Evolutionary conservation across 2,888 invertebrate species (phyloP).

Genomic region (Trimorus sp.): DNA sequence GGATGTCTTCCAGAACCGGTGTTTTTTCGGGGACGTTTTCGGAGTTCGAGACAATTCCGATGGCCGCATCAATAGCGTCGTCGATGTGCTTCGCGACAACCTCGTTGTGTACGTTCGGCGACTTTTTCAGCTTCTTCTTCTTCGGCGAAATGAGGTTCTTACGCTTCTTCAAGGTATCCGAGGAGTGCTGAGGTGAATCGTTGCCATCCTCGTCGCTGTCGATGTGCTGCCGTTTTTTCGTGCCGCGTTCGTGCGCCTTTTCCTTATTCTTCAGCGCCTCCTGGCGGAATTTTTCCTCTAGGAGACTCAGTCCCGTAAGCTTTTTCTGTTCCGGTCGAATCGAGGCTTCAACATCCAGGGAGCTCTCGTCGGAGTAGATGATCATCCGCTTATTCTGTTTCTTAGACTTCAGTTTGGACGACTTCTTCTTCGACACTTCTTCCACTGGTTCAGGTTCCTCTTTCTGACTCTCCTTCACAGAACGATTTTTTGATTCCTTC

Average conservation of each 20-base stretch:
- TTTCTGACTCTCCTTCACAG: constrained; percentile 7
- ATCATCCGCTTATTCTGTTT: constrained; percentile 46
- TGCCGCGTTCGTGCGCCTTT: constrained; percentile 47
- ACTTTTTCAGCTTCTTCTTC: constrained; percentile 45
- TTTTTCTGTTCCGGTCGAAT: constrained; percentile 61
- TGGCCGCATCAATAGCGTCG: constrained; percentile 74
- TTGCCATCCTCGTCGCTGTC: not conserved
- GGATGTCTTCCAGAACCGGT: too few species aligned
- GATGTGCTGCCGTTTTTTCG: constrained; percentile 68
- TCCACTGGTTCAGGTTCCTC: constrained; percentile 39
- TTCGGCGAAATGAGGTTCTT: constrained; percentile 10
- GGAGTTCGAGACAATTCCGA: constrained; percentile 59
- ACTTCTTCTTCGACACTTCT: constrained; percentile 7
- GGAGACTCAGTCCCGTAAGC: constrained; percentile 73
- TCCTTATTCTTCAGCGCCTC: constrained; percentile 71
- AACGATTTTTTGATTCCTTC: constrained; percentile 5
- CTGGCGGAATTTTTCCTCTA: constrained; percentile 75
- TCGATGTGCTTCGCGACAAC: constrained; percentile 69
- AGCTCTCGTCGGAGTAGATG: constrained; percentile 79
- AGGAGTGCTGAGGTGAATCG: too few species aligned
- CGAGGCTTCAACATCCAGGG: constrained; percentile 70
- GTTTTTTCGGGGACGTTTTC: too few species aligned
- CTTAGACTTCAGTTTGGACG: constrained; percentile 29
- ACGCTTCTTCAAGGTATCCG: too few species aligned
- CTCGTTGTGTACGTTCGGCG: constrained; percentile 15